Conservation (phyloP, 2,797 vertebrate species). For the Siniperca obscura region DNA sequence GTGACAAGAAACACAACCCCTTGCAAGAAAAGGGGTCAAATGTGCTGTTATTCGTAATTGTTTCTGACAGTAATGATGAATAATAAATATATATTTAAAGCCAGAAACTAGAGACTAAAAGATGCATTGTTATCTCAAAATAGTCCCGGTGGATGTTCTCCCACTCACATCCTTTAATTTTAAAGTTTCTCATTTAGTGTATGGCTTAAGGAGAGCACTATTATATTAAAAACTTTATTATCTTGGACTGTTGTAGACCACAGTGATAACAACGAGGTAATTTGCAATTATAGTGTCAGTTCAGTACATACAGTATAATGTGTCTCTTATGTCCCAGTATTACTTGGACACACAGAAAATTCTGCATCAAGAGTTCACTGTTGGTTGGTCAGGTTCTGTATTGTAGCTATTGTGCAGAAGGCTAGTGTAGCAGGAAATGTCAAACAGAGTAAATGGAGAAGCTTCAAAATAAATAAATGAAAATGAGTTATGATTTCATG, state of each 20-base stretch:
- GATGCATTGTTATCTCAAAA: slow-evolving; percentile 3
- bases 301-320: slow-evolving; percentile 12
- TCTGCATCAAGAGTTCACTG: slow-evolving; percentile 3
- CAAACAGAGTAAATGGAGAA: slow-evolving; percentile 20
- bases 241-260: background rate
- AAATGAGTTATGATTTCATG: slow-evolving; percentile 1
- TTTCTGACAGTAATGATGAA: background rate
- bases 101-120: slow-evolving; percentile 4
- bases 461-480: background rate
- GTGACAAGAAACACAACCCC: slow-evolving; percentile 11
- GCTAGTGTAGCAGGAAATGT: slow-evolving; percentile 5
- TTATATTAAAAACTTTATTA: background rate
- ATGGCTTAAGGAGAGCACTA: background rate
- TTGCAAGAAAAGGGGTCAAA: slow-evolving; percentile 6
- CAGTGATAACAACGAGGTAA: background rate
- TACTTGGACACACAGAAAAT: background rate
- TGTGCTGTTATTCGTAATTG: background rate
- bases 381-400: slow-evolving; percentile 3
- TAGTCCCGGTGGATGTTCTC: background rate
- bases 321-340: background rate
- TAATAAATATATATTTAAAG: background rate
- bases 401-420: background rate
- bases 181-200: background rate
- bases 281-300: slow-evolving; percentile 10
- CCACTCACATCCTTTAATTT: background rate